Evolutionary conservation across 2,113 vertebrate species (phyloP), one percentile per base, ranked within the genome.

Genomic region (Odocoileus virginianus): DNA sequence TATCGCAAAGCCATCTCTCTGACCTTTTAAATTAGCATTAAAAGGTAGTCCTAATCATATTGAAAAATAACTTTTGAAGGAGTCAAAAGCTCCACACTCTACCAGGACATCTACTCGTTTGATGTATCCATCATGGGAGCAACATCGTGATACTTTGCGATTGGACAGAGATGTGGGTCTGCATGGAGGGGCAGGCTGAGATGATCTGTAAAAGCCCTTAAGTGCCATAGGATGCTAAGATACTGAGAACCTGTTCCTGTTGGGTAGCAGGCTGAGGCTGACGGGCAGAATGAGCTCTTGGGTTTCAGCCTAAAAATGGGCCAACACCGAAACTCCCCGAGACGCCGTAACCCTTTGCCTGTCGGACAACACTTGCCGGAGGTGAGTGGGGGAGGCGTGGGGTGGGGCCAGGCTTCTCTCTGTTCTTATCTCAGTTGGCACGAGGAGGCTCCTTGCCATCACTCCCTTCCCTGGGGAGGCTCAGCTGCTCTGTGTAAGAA

Each of bases 281-380:
- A 95, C 94, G 97, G 97, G 94, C 55, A 95, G 82, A 64, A 97
- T 47, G 0, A 58, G 30, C 79, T 57, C n/a, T 94, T 95, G 94
- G 93, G 96, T 96, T 91, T 97, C 95, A 79, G 96, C 81, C 97
- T 97, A 93, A 92, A 92, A 82, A 83, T 97, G 98, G 97, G 97
- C 74, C 95, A 96, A 95, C 94, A 97, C 71, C 78, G 98, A 98
- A 98, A 98, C 97, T 98, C 89, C 67, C 60, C 1, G 2, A 89
- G 95, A 95, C 0, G 25, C 91, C 74, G 14, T 93, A 95, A 95
- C 91, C 96, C 91, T 97, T 93, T 57, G 54, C 93, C 91, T 54
- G 95, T 91, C 3, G 2, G 79, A 88, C 88, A 85, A 84, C 89
- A 96, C 96, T 87, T 84, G 83, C 91, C 50, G 6, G 82, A 45